A percentile compares a stretch with the other conserved stretches of the same genome.
Conservation (phyloP, 2,797 vertebrate species). For the Graptemys geographica region DNA sequence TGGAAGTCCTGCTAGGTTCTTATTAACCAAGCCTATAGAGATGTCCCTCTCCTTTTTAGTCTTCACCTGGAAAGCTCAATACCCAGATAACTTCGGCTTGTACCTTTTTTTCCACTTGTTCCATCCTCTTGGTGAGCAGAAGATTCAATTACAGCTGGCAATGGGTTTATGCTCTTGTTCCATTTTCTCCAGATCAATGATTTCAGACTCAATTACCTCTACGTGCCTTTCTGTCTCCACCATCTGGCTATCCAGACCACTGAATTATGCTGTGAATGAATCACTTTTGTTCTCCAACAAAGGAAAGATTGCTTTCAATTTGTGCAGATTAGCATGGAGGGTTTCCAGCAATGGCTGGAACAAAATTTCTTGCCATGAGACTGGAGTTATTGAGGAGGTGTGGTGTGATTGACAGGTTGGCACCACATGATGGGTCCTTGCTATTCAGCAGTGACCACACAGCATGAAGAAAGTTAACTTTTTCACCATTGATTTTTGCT, state of each 20-base stretch:
- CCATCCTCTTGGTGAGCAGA: conserved; percentile 1
- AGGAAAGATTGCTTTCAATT: conserved; percentile 63
- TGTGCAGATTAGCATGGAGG: conserved; percentile 55
- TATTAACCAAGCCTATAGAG: neutral
- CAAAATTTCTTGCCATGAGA: conserved; percentile 14
- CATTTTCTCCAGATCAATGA: conserved; percentile 61
- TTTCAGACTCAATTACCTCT: conserved; percentile 62
- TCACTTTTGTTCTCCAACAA: conserved; percentile 49
- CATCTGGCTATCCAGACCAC: conserved; percentile 55
- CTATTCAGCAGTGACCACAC: neutral
- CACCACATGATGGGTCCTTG: neutral
- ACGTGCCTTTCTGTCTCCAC: conserved; percentile 21
- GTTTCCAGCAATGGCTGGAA: conserved; percentile 45
- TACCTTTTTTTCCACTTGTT: conserved; percentile 29
- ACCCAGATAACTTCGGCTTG: neutral
- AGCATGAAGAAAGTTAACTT: conserved; percentile 12
- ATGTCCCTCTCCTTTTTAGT: neutral
- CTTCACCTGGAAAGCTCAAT: neutral
- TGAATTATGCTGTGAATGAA: conserved; percentile 59
- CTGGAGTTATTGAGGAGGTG: neutral
- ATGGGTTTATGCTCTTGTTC: conserved; percentile 33
- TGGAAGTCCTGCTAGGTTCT: neutral
- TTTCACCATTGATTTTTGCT: conserved; percentile 15
- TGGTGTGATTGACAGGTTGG: conserved; percentile 7
- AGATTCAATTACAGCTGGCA: conserved; percentile 55